Evolutionary conservation across 1,140 invertebrate species (phyloP), one percentile per base, ranked within the genome.

Genomic region (Aradophagus sp.): DNA sequence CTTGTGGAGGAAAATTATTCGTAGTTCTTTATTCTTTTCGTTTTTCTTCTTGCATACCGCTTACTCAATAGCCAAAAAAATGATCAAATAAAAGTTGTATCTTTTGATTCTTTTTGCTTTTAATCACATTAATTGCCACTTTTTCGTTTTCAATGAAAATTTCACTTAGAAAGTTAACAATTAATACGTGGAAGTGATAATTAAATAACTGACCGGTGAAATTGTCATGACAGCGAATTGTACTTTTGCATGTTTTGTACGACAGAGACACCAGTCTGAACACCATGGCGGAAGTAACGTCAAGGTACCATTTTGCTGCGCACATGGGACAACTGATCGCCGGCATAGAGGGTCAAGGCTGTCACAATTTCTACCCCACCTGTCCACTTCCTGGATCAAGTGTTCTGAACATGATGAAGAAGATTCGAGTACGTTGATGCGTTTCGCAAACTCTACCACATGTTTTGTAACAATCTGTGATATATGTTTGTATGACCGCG

Each of bases 301-400:
- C 92, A 14, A 90, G 90, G 74, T 93, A 93, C 81, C 92, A 93
- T 79, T 93, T 92, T 79, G 92, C 92, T 0, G 92, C 92, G 4
- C 92, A 93, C 78, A 93, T 93, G 92, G 92, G 92, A 45, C 92
- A 93, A 82, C 81, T 93, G 34, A 89, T 93, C 29, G 86, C 89
- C 20, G 91, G 90, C 7, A 81, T 91, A 6, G 90, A 92, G 74
- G 90, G 90, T 70, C 89, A 90, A 69, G 90, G 90, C 35, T 92
- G 91, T 71, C 89, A 92, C 76, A 90, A 91, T 75, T 91, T 92
- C 82, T 92, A 91, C 74, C 90, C 90, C 1, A 87, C 87, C 13
- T 92, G 91, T 76, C 91, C 91, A 3, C 83, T 91, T 62, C 88
- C 90, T 13, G 88, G 90, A 10, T 78, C 88, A 16, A 88, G 89